Evolutionary conservation across 2,797 vertebrate genomes (phyloP).

Genomic region (Poecilia gillii): DNA sequence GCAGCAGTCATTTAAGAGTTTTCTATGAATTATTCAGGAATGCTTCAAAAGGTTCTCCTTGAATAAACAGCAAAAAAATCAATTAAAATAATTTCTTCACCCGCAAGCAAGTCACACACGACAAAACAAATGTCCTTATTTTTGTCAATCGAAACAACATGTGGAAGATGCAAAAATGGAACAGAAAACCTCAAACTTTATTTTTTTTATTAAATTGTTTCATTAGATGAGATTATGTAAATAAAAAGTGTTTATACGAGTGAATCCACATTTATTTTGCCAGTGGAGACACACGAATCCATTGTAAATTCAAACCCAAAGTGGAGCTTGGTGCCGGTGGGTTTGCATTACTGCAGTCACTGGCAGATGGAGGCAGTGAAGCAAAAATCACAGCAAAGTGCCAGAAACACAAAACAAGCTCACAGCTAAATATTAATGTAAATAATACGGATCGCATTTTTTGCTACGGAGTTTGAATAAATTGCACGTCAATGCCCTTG

Average conservation of each 20-base stretch:
- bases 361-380: neutral
- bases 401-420: neutral
- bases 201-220: neutral
- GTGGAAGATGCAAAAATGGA: neutral
- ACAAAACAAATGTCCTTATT: neutral
- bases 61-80: neutral
- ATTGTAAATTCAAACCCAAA: neutral
- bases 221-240: neutral
- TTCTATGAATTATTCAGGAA: neutral
- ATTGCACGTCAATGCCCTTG: neutral
- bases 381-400: neutral
- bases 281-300: neutral
- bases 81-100: neutral
- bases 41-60: neutral
- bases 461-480: neutral
- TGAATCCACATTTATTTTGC: neutral
- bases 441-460: neutral
- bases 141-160: neutral
- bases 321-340: neutral
- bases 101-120: neutral
- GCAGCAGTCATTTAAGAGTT: neutral
- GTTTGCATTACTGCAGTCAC: neutral
- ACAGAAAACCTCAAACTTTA: neutral
- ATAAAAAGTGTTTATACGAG: neutral
- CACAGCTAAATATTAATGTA: neutral